These are phyloP conservation scores for Bombus sibiricus DNA, from an alignment of 1,140 invertebrate species.

Conservation along the genomic window DNA sequence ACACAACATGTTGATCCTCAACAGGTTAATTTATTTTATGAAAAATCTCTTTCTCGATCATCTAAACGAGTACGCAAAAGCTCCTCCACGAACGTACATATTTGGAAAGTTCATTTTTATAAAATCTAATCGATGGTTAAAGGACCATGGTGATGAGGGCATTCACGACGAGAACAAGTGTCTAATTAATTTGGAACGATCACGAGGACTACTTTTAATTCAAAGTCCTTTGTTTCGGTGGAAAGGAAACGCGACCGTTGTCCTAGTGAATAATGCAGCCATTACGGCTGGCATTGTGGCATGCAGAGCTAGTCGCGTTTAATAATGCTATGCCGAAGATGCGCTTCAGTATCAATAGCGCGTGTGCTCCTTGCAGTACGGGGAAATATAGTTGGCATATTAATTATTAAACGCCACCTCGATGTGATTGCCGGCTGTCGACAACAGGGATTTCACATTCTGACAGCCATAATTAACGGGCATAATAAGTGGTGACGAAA, in stretches of 20 bases:
- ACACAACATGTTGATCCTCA: too few species aligned
- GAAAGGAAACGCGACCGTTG: slow-evolving; percentile 7
- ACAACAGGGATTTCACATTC: not conserved
- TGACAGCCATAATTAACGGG: slow-evolving; percentile 4
- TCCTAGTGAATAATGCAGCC: slow-evolving; percentile 15
- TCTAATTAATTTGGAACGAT: slow-evolving; percentile 4
- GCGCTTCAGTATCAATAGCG: slow-evolving; percentile 21
- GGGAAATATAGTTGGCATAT: slow-evolving; percentile 12
- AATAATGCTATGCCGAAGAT: slow-evolving; percentile 22
- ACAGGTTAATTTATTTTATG: too few species aligned
- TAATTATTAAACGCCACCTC: slow-evolving; percentile 3
- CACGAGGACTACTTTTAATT: not conserved
- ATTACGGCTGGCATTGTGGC: not conserved
- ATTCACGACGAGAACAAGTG: not conserved
- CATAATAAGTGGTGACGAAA: not conserved
- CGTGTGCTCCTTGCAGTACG: not conserved
- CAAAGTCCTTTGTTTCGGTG: not conserved
- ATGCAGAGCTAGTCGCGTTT: not conserved
- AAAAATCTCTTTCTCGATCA: too few species aligned
- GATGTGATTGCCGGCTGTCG: slow-evolving; percentile 3
- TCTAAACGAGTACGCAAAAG: too few species aligned
- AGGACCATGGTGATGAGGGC: too few species aligned
- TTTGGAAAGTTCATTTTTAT: too few species aligned
- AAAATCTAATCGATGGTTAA: too few species aligned
- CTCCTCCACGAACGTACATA: too few species aligned